Base-by-base conservation (phyloP, 2,888 invertebrate species). In the Tetanocera ferruginea region DNA sequence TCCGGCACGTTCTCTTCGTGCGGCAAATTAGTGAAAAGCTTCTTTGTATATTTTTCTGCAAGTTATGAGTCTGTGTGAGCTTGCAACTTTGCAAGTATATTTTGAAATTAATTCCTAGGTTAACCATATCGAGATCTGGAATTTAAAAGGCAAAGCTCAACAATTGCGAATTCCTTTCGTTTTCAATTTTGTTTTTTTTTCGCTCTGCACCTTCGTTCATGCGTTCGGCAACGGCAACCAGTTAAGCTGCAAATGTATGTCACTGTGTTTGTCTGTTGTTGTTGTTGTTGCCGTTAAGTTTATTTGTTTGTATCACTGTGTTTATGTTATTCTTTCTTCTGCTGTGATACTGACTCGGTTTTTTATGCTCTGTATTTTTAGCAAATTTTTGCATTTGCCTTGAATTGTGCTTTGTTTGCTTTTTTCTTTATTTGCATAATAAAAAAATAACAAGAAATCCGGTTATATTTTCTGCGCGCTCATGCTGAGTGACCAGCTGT, bases 31-130 rank as follows among this genome's bases (percentile, higher is more conserved):
- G 2, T 2, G 14, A 14, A 25, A 28, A 60, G 60, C 60, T 60
- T 25, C 28, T 28, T 11, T 9, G 14, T 23, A 28, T n/a, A n/a
- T n/a, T n/a, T n/a, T n/a, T n/a, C n/a, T 28, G 25, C 60, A n/a
- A n/a, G n/a, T n/a, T n/a, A n/a, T n/a, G 11, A 25, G 19, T 55
- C 19, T 55, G 55, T 55, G 55, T 55, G 17, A 5, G 60, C 28
- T 60, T 25, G 17, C 5, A 5, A 28, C 14, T 28, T 25, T 25
- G 14, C n/a, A 19, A 43, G 11, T 3, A 19, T 6, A 60, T 14
- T 60, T 60, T 14, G 5, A 28, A 60, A 60, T 60, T 60, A 28
- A 60, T 60, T 60, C 25, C 60, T 60, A 60, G 60, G 60, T 28
- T 28, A 57, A 60, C 60, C 14, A 9, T 5, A 8, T 17, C 11